Base-by-base conservation (phyloP, 30 jellyfish, hydroid and myxozoan genomes). In the Clytia hemisphaerica region DNA sequence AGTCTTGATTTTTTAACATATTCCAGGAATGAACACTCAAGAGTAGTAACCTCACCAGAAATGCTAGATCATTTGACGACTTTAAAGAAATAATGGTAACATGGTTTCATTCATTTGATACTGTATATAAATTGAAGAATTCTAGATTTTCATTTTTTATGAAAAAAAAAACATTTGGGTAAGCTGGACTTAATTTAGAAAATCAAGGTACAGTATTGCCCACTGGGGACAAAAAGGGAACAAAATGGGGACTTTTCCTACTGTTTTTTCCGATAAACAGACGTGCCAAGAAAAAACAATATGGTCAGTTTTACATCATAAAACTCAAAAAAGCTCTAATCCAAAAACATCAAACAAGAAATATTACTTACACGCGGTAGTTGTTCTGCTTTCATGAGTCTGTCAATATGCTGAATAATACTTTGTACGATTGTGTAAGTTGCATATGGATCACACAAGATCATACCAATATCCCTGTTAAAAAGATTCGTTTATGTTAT, bases 381-480 rank as follows among this genome's bases (percentile, higher is more conserved):
- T 26, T 77, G 33, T 18, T 86, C 96, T 29, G 88, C 59, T 31
- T 68, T 67, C 24, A 58, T 72, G 65, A 86, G 62, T 49, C 69
- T 78, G 76, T 53, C 55, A 58, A 84, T 54, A 31, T 70, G 72
- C 16, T 82, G 81, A 21, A 86, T 21, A 65, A 86, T 79, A 62
- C 93, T 86, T 31, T 67, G 22, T 1, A 85, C 91, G 35, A 86
- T 37, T 22, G 94, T 86, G 55, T 86, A 78, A 53, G 87, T 72
- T 26, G 93, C 93, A 79, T 70, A 86, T 61, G 96, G 96, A 64
- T 86, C 96, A 57, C 90, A 86, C 2, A 90, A 82, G 16, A 86
- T 86, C 94, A 86, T 86, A 4, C 90, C 96, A 45, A 86, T 78
- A 77, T 86, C 96, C 18, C 96, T 86, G 78, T 40, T 48, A 21